phyloP scores from a whole-genome alignment of 2,888 invertebrate genomes.

The Leuctra nigra region DNA sequence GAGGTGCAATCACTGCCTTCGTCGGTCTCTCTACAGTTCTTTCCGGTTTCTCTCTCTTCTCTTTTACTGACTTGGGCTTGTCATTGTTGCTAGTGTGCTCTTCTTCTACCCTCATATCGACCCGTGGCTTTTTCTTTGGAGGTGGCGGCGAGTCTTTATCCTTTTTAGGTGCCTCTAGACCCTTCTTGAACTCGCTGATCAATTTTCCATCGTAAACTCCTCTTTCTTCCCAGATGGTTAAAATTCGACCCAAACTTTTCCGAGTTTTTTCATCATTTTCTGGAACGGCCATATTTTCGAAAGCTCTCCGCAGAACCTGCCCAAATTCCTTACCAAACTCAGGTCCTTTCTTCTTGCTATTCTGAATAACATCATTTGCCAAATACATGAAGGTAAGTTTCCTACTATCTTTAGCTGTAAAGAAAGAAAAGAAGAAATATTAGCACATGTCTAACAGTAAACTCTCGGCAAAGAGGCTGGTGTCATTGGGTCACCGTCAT shows the following conservation, averaged over 20 bases:
- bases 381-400: constrained; percentile 95
- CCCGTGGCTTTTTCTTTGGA: constrained; percentile 45
- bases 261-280: constrained; percentile 70
- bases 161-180: constrained; percentile 36
- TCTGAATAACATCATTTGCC: constrained; percentile 99
- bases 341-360: constrained; percentile 95
- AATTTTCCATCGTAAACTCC: constrained; percentile 77
- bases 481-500: neutral
- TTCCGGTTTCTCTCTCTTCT: constrained; percentile 34
- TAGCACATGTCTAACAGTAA: neutral
- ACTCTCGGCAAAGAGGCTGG: too few species aligned
- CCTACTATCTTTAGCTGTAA: constrained; percentile 72
- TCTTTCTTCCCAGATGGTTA: constrained; percentile 89
- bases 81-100: constrained; percentile 15
- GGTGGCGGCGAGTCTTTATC: constrained; percentile 33
- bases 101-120: constrained; percentile 20
- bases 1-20: constrained; percentile 32
- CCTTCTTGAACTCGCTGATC: constrained; percentile 70
- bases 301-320: constrained; percentile 69
- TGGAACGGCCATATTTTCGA: constrained; percentile 72
- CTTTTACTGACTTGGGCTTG: constrained; percentile 23
- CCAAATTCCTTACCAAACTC: constrained; percentile 90
- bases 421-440: constrained; percentile 24
- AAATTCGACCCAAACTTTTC: constrained; percentile 68
- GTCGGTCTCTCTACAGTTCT: constrained; percentile 43